Base-by-base conservation (phyloP, 2,113 vertebrate genomes). In the Menidia beryllina region DNA sequence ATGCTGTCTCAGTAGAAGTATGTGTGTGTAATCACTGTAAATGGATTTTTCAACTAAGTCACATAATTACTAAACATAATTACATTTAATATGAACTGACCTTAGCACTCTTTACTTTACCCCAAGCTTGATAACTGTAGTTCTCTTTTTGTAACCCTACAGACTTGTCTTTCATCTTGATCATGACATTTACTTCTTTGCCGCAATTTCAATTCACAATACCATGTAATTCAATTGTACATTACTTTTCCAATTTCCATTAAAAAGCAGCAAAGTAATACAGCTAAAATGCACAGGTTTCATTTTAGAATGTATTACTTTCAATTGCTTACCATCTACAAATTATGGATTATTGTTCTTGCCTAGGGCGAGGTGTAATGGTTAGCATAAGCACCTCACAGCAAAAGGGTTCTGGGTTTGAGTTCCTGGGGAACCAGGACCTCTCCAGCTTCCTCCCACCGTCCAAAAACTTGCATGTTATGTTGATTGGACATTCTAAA, bases 161-260 rank as follows among this genome's bases (percentile, higher is more conserved):
- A 43, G 17, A 55, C 8, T 34, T 53, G 5, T 20, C 19, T 30
- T 15, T 2, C 3, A 3, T 53, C 24, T 43, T 0, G 19, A n/a
- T 66, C 17, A 27, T 43, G n/a, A n/a, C n/a, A n/a, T 54, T 43
- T 43, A 23, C 11, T 36, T 26, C 23, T 43, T 53, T 27, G 30
- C 30, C 25, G 26, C 21, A 7, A 12, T 47, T 67, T 67, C n/a
- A 55, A 14, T 21, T 23, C 43, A 61, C 20, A 63, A 25, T 50
- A 27, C 30, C 48, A 9, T 5, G 17, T 45, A 6, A 34, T 34
- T 34, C 10, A 6, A 34, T 2, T 34, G 2, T 6, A 5, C 7
- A 34, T 4, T 8, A 10, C 10, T 34, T 34, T 10, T 34, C 5
- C 30, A 3, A 34, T 34, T 23, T 23, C 5, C 34, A 65, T 41